phyloP scores from a whole-genome alignment of 2,888 invertebrate species.

The Myathropa florea region DNA sequence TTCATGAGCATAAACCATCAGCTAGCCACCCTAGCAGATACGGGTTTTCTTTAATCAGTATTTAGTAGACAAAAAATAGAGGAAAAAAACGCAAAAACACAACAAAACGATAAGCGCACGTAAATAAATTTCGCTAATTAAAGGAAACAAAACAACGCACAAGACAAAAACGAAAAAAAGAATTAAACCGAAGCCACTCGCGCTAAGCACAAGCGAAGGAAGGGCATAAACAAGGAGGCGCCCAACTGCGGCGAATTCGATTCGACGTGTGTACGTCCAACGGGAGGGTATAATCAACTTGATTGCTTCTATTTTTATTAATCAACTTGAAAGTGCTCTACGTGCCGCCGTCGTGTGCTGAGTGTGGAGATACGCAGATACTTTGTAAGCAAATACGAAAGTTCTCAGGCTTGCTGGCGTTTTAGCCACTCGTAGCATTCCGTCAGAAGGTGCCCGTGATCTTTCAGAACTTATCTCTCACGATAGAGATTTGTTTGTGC shows the following conservation, averaged over 20 bases:
- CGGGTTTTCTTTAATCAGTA: not conserved
- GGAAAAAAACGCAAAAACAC: not conserved
- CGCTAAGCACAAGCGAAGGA: not conserved
- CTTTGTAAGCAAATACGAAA: not conserved
- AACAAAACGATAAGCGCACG: not conserved
- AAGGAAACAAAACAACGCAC: not conserved
- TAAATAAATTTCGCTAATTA: not conserved
- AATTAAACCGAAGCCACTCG: not conserved
- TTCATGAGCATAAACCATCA: constrained; percentile 16
- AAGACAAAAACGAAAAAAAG: not conserved
- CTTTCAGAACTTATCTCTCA: not conserved
- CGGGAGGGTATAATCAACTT: constrained; percentile 10
- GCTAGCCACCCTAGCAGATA: not conserved
- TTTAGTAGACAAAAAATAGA: not conserved
- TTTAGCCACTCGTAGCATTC: not conserved
- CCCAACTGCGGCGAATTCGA: not conserved
- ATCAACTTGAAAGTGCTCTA: constrained; percentile 27
- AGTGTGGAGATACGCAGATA: not conserved
- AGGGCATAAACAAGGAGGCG: not conserved
- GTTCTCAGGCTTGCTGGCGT: not conserved
- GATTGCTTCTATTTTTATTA: constrained; percentile 26
- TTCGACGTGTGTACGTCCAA: not conserved
- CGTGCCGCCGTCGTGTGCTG: not conserved
- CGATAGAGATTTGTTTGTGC: not conserved
- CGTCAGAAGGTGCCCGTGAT: not conserved